phyloP scores from a whole-genome alignment of 37 sponge, comb jelly and placozoan species.

The Haliclona indistincta region DNA sequence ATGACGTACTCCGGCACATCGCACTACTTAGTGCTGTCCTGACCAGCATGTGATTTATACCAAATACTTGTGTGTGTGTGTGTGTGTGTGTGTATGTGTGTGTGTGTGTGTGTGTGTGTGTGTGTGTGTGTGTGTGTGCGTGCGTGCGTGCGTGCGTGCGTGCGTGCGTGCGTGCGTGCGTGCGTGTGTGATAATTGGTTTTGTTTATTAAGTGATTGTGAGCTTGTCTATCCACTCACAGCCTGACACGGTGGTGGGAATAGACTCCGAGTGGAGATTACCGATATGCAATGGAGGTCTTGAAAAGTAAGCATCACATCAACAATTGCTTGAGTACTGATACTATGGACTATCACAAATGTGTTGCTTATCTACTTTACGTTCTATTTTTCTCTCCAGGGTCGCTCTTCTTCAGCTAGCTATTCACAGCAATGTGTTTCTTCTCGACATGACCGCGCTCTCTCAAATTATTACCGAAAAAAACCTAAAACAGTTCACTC shows the following conservation, averaged over 20 bases:
- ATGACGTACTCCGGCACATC: not conserved
- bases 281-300: constrained; percentile 54
- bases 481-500: constrained; percentile 36
- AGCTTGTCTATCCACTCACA: constrained; percentile 8
- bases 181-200: constrained; percentile 23
- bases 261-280: constrained; percentile 83
- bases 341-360: not conserved
- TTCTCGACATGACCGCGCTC: constrained; percentile 67
- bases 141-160: constrained; percentile 3
- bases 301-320: constrained; percentile 32
- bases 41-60: not conserved
- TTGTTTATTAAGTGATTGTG: not conserved
- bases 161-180: constrained; percentile 17
- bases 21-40: not conserved
- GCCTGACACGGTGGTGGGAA: constrained; percentile 46
- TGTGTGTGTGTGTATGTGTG: constrained; percentile 15
- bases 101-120: constrained; percentile 35
- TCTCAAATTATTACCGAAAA: constrained; percentile 21
- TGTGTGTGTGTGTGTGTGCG: not conserved
- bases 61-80: constrained; percentile 11
- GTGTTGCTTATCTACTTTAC: not conserved
- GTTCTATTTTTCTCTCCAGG: constrained; percentile 9
- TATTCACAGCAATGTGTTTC: constrained; percentile 46
- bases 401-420: constrained; percentile 80
- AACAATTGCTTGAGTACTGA: not conserved